Percentiles rank a stretch among this genome's conserved stretches.
Evolutionary conservation across 2,888 invertebrate genomes (phyloP).

Genomic region (Euclidia mi): DNA sequence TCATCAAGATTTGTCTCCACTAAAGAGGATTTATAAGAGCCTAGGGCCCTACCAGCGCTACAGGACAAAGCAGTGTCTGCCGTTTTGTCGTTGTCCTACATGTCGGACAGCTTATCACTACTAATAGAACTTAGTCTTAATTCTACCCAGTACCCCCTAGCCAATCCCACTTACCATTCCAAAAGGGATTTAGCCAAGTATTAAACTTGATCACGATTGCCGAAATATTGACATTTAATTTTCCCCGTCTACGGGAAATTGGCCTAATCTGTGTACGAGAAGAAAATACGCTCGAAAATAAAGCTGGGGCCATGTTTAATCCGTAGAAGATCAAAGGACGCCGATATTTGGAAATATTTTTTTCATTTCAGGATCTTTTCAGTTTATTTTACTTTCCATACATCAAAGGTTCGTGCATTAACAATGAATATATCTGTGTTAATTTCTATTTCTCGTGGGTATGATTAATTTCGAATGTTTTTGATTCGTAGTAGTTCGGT

Average conservation of each 20-base stretch:
- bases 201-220: conserved; percentile 12
- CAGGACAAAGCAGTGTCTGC: too few relatives aligned
- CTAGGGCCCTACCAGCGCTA: too few relatives aligned
- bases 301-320: conserved; percentile 44
- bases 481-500: not conserved
- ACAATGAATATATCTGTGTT: conserved; percentile 17
- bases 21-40: too few relatives aligned
- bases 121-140: too few relatives aligned
- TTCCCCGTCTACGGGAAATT: conserved; percentile 35
- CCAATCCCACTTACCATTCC: conserved; percentile 23
- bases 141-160: too few relatives aligned
- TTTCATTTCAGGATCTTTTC: conserved; percentile 45
- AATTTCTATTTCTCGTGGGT: conserved; percentile 19
- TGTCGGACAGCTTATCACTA: too few relatives aligned
- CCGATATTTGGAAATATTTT: conserved; percentile 44
- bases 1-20: too few relatives aligned
- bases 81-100: too few relatives aligned
- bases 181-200: conserved; percentile 21
- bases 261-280: conserved; percentile 46
- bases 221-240: conserved; percentile 36
- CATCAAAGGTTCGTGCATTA: conserved; percentile 31
- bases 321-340: conserved; percentile 56
- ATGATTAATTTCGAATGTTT: conserved; percentile 2
- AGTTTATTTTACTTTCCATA: conserved; percentile 31
- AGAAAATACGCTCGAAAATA: conserved; percentile 33